phyloP scores from a whole-genome alignment of 2,113 vertebrate species.

The Hyla sarda region DNA sequence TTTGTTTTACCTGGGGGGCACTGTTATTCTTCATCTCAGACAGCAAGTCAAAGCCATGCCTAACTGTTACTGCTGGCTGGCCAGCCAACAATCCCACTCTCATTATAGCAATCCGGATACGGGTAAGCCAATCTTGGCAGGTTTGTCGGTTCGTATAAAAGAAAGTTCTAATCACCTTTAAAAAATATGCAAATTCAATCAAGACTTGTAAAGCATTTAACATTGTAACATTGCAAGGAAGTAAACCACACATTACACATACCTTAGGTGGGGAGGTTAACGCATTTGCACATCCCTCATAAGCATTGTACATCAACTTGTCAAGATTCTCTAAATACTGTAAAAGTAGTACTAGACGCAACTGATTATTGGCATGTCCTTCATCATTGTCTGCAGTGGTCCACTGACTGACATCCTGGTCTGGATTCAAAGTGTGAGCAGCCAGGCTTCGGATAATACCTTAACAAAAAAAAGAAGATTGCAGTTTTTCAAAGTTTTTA shows the following conservation, averaged over 20 bases:
- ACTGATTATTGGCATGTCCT: slow-evolving; percentile 92
- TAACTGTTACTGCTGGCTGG: slow-evolving; percentile 94
- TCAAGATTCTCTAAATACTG: slow-evolving; percentile 97
- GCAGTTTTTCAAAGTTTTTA: too few relatives aligned
- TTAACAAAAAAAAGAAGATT: slow-evolving; percentile 63
- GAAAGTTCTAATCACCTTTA: slow-evolving; percentile 93
- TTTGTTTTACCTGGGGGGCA: slow-evolving; percentile 77
- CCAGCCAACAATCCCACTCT: slow-evolving; percentile 94
- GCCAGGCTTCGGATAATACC: slow-evolving; percentile 96
- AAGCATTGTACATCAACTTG: slow-evolving; percentile 98
- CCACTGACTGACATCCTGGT: slow-evolving; percentile 94
- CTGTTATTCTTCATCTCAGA: slow-evolving; percentile 91
- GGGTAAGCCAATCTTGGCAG: slow-evolving; percentile 95
- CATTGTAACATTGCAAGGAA: neutral
- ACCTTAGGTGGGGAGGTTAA: slow-evolving; percentile 97
- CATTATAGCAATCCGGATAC: slow-evolving; percentile 96
- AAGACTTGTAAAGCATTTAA: neutral
- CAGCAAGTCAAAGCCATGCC: slow-evolving; percentile 95
- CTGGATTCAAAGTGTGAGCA: slow-evolving; percentile 90
- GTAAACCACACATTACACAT: slow-evolving; percentile 48
- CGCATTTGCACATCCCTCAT: slow-evolving; percentile 95
- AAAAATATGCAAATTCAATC: slow-evolving; percentile 13
- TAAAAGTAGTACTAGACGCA: slow-evolving; percentile 90
- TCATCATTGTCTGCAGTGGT: slow-evolving; percentile 90
- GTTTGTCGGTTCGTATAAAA: slow-evolving; percentile 98